phyloP scores from a whole-genome alignment of 2,888 invertebrate genomes.

The Gnatocerus cornutus region DNA sequence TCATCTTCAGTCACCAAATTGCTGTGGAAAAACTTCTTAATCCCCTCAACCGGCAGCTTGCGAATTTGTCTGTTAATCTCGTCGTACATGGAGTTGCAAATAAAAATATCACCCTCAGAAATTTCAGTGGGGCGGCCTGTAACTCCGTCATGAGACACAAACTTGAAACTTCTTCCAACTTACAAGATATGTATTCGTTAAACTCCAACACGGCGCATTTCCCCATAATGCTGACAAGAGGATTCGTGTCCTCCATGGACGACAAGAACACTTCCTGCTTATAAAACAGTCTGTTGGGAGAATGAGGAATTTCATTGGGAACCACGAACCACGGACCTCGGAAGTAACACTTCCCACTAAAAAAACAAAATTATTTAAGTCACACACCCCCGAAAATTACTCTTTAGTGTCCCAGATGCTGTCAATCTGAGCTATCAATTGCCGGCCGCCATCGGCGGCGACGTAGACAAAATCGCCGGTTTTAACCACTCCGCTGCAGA shows the following conservation, averaged over 20 bases:
- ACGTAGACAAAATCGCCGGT: conserved; percentile 97
- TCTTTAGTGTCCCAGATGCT: conserved; percentile 94
- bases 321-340: conserved; percentile 95
- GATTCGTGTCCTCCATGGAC: conserved; percentile 92
- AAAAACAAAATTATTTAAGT: conserved; percentile 63
- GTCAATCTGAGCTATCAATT: conserved; percentile 94
- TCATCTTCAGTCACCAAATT: conserved; percentile 95
- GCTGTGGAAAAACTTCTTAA: conserved; percentile 88
- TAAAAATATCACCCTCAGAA: conserved; percentile 91
- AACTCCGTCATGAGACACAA: background rate
- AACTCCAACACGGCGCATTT: conserved; percentile 93
- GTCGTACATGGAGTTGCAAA: conserved; percentile 94
- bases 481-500: conserved; percentile 87
- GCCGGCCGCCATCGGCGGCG: conserved; percentile 91
- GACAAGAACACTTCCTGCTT: conserved; percentile 95
- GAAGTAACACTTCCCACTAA: conserved; percentile 91
- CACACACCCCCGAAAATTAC: conserved; percentile 70
- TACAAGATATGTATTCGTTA: conserved; percentile 90
- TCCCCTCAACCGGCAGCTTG: conserved; percentile 79
- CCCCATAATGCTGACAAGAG: conserved; percentile 91
- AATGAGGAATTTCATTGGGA: conserved; percentile 89
- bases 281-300: conserved; percentile 87
- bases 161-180: conserved; percentile 67
- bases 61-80: conserved; percentile 87
- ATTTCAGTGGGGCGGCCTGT: conserved; percentile 96